phyloP scores from a whole-genome alignment of 2,797 vertebrate genomes.

The Podargus strigoides region DNA sequence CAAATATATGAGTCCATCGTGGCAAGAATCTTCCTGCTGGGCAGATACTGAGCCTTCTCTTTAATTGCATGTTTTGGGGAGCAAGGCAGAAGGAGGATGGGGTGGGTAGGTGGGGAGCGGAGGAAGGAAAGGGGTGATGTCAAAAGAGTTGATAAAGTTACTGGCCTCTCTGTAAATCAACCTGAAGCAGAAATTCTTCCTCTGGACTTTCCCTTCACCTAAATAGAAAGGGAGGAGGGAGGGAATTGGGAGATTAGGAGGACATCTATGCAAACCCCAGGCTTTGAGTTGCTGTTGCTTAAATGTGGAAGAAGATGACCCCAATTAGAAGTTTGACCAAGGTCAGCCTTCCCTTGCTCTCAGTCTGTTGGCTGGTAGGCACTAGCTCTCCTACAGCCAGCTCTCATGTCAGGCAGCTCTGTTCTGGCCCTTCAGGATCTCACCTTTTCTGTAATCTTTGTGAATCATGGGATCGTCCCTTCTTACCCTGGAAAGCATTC shows the following conservation, averaged over 20 bases:
- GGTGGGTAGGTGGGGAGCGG: neutral
- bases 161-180: conserved; percentile 62
- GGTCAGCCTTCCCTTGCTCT: neutral
- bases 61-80: conserved; percentile 34
- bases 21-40: conserved; percentile 53
- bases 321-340: neutral
- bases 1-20: neutral
- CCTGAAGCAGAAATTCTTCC: conserved; percentile 63
- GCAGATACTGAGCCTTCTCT: conserved; percentile 23
- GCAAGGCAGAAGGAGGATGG: neutral
- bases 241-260: neutral
- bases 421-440: neutral
- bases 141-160: conserved; percentile 60
- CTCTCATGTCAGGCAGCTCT: neutral
- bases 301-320: neutral
- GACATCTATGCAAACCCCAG: neutral
- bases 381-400: neutral
- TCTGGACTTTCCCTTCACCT: conserved; percentile 64
- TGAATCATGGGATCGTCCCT: neutral
- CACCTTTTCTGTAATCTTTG: neutral
- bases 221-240: conserved; percentile 46
- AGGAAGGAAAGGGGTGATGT: conserved; percentile 43
- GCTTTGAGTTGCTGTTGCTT: neutral
- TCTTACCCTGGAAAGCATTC: neutral
- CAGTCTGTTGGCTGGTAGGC: neutral